These are phyloP conservation scores for Epinephelus cyanopodus DNA, from an alignment of 2,113 vertebrate species.

Conservation along the genomic window DNA sequence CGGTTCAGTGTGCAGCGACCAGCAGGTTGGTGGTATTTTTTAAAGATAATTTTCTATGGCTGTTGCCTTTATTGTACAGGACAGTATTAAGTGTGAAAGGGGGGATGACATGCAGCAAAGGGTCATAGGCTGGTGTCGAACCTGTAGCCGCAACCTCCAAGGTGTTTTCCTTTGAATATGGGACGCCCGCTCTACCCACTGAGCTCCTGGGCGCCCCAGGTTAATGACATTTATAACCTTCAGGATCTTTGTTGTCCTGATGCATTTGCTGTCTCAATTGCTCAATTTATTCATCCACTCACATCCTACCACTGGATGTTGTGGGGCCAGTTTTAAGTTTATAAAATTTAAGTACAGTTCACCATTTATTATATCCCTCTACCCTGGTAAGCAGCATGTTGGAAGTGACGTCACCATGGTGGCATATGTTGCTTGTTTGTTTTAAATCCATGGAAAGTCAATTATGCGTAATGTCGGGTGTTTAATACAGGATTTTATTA, in stretches of 20 bases:
- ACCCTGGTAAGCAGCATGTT: neutral
- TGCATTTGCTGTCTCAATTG: neutral
- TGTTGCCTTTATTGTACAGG: no score
- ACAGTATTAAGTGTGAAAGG: no score
- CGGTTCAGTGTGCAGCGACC: conserved; percentile 91
- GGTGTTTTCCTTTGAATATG: no score
- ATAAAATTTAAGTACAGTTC: neutral
- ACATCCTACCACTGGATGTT: neutral
- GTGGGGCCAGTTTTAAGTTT: neutral
- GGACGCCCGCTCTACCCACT: no score
- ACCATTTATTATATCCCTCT: neutral
- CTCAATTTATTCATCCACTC: no score
- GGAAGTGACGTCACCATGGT: no score
- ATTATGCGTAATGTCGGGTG: neutral
- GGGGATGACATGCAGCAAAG: no score
- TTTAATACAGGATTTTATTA: neutral
- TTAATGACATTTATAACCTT: neutral
- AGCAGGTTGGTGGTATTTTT: conserved; percentile 88
- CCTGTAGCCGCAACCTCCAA: no score
- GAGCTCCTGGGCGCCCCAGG: no score
- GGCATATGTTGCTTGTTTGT: neutral
- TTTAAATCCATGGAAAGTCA: neutral
- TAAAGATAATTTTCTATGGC: no score
- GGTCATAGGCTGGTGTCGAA: no score
- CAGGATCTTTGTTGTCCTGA: neutral